These are phyloP conservation scores for Cephus spinipes DNA, from an alignment of 2,888 invertebrate genomes.

Conservation along the genomic window DNA sequence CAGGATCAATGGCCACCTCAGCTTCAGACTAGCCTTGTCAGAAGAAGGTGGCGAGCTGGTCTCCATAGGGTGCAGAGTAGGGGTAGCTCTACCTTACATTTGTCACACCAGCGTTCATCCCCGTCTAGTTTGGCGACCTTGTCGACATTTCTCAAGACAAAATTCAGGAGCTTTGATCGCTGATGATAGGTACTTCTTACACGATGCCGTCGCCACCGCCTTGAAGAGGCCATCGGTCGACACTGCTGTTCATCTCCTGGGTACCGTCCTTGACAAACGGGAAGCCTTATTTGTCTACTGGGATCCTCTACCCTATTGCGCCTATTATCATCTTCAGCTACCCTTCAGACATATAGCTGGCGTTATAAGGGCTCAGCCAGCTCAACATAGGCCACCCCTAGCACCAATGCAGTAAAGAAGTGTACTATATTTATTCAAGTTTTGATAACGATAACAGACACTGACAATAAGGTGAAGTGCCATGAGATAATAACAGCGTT, in stretches of 20 bases:
- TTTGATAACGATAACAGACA: not conserved
- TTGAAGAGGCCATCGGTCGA: constrained; percentile 67
- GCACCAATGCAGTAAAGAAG: constrained; percentile 54
- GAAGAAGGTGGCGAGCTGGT: constrained; percentile 70
- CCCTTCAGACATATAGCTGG: constrained; percentile 70
- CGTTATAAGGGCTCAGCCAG: constrained; percentile 49
- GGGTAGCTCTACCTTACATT: constrained; percentile 84
- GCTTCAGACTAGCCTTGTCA: constrained; percentile 80
- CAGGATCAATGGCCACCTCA: constrained; percentile 82
- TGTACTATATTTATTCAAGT: not conserved
- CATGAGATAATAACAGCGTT: not conserved
- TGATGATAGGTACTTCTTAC: constrained; percentile 58
- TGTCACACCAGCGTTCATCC: constrained; percentile 80
- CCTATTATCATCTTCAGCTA: constrained; percentile 84
- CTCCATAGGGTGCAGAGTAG: constrained; percentile 79
- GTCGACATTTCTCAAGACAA: constrained; percentile 72
- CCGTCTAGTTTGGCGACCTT: constrained; percentile 74
- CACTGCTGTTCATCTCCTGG: constrained; percentile 59
- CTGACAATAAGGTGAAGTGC: not conserved
- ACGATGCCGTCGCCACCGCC: constrained; percentile 70
- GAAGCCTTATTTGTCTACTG: constrained; percentile 86
- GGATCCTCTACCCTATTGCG: constrained; percentile 89
- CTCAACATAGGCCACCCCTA: constrained; percentile 57
- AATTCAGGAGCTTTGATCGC: constrained; percentile 68
- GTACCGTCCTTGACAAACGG: constrained; percentile 80